Base-by-base conservation (phyloP, 2,797 vertebrate species). In the Erpetoichthys calabaricus region DNA sequence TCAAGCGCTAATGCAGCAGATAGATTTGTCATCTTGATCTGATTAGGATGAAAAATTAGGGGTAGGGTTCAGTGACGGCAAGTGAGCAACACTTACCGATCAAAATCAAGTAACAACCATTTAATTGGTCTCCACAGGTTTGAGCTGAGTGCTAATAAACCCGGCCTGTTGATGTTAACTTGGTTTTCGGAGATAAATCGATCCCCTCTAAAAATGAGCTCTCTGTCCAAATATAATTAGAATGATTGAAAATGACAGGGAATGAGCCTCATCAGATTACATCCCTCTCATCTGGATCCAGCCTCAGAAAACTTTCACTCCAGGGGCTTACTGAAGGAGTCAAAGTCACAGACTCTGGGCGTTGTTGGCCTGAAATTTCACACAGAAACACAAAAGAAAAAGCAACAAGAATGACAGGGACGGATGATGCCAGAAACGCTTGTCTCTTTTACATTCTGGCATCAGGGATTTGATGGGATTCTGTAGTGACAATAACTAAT, bases 181-280 rank as follows among this genome's bases (percentile, higher is more conserved):
- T 64, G 68, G 62, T 73, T 49, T 63, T 78, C 60, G 1, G 62
- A 75, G 73, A 76, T 65, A 75, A 77, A 81, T 46, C 75, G 74
- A 73, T 65, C 69, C 63, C 67, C 60, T 61, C 59, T 75, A 65
- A 80, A 73, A 72, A 77, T 68, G 63, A 64, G 60, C 70, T 63
- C 68, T 65, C 68, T 71, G 68, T 67, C 63, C 64, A 75, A 75
- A 83, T 78, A 69, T 71, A 73, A 74, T 83, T 81, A 78, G 64
- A 54, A 77, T 73, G 72, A 69, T 67, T n/a, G 73, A 71, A 72
- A 63, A 76, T 68, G 67, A 67, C 65, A 70, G 66, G 64, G 59
- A 70, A n/a, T 49, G 5, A 59, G 67, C 46, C 66, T 72, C 75
- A 81, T 70, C 70, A 67, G 79, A 78, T 80, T 76, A 80, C 66